Base-by-base conservation (phyloP, 2,113 vertebrate genomes). In the Chrysemys picta region DNA sequence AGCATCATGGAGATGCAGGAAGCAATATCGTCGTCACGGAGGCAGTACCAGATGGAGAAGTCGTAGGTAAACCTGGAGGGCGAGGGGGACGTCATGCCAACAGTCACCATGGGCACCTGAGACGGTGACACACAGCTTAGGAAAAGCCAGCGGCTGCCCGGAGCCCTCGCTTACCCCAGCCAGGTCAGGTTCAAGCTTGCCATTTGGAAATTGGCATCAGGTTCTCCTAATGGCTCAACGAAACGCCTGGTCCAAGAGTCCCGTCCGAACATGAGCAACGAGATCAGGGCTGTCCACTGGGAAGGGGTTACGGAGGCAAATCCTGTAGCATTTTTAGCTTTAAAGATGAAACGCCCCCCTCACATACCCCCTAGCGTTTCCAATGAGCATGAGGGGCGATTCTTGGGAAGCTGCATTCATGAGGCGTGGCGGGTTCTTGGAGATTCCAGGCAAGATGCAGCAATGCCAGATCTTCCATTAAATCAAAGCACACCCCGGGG, bases 31-130 rank as follows among this genome's bases (percentile, higher is more conserved):
- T 96, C 89, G 0, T 98, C 98, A 5, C 94, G 86, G 0, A 78
- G 91, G 59, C 83, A 94, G 91, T 98, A 98, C 98, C 98, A 98
- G 90, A 98, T 89, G 88, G 97, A 98, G 4, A 98, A 98, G 72
- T 98, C 98, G 1, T 98, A 98, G 52, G 4, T 8, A 89, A 93
- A 87, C 45, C 13, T 0, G 1, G 0, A 3, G n/a, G 2, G 5
- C 0, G 14, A 12, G 35, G 82, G 78, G 0, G 2, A 42, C 0
- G 91, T 81, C 5, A 54, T 88, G 84, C 12, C 84, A 14, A 50
- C 27, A 54, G 12, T n/a, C 57, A 0, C 11, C 0, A 4, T 62
- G 42, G 80, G 25, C 80, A 8, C 38, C 4, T 38, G 91, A 47
- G 22, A 16, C 4, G 10, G 25, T 2, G 81, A 90, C 11, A 29